Conservation (phyloP, 2,888 invertebrate species). For the Proisotoma minuta region DNA sequence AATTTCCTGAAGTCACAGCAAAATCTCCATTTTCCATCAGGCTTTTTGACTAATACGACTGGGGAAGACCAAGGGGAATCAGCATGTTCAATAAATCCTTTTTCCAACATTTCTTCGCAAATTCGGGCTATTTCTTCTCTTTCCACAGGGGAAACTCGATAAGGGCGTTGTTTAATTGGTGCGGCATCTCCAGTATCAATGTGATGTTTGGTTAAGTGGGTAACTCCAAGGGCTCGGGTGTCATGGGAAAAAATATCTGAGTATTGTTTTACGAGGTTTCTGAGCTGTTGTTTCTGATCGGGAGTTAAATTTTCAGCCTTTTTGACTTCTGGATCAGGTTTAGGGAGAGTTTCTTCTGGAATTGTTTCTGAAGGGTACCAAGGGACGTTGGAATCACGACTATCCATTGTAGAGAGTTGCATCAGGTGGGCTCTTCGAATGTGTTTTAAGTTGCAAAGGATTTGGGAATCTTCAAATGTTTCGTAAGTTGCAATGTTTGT, state of each 20-base stretch:
- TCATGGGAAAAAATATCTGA: conserved; percentile 4
- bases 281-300: neutral
- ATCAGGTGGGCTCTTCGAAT: neutral
- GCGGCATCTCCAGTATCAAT: conserved; percentile 15
- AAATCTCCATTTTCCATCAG: conserved; percentile 35
- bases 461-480: neutral
- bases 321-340: neutral
- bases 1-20: conserved; percentile 29
- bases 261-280: neutral
- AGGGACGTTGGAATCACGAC: neutral
- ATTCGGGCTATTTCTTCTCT: conserved; percentile 22
- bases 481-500: neutral
- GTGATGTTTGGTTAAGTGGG: conserved; percentile 10
- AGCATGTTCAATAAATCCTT: conserved; percentile 46
- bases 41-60: conserved; percentile 48
- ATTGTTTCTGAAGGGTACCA: neutral
- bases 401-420: neutral
- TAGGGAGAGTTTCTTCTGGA: neutral
- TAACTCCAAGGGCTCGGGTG: neutral
- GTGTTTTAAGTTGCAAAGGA: neutral
- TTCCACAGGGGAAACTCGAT: conserved; percentile 6
- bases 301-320: neutral
- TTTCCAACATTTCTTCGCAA: conserved; percentile 44
- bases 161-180: conserved; percentile 16
- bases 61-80: conserved; percentile 49